A percentile compares a stretch with the other conserved stretches of the same genome.
phyloP scores from a whole-genome alignment of 2,797 vertebrate genomes.

The Gallinago solitaria region DNA sequence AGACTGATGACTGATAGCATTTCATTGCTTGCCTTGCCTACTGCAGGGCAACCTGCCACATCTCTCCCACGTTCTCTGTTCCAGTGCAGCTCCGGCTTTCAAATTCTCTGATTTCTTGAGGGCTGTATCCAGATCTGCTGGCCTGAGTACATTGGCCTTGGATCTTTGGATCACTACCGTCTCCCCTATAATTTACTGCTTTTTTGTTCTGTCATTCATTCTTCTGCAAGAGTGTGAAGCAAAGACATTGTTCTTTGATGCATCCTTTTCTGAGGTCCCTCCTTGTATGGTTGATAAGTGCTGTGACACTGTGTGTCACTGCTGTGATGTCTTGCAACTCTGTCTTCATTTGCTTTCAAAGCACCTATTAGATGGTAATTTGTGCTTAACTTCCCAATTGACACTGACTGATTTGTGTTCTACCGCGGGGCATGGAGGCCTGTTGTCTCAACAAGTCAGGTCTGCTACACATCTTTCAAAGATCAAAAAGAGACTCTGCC shows the following conservation, averaged over 20 bases:
- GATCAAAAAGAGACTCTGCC: background rate
- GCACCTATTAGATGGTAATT: background rate
- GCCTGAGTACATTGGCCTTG: background rate
- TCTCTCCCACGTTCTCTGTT: background rate
- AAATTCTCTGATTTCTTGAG: background rate
- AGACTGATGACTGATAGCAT: background rate
- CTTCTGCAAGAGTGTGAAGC: background rate
- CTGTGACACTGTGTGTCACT: background rate
- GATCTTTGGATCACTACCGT: background rate
- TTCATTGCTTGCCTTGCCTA: background rate
- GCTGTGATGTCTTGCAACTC: background rate
- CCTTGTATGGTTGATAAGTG: background rate
- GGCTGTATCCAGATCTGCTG: background rate
- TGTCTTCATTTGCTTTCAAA: constrained; percentile 39
- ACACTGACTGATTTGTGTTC: background rate
- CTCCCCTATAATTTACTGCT: background rate
- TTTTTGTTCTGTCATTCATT: background rate
- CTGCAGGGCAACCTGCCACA: background rate
- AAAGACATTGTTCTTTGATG: background rate
- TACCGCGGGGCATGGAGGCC: background rate
- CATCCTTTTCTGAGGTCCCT: background rate
- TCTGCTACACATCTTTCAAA: background rate
- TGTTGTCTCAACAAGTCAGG: background rate
- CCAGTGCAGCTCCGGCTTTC: background rate
- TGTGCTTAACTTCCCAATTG: background rate